phyloP scores from a whole-genome alignment of 2,888 invertebrate species.

The Sthenelais limicola region DNA sequence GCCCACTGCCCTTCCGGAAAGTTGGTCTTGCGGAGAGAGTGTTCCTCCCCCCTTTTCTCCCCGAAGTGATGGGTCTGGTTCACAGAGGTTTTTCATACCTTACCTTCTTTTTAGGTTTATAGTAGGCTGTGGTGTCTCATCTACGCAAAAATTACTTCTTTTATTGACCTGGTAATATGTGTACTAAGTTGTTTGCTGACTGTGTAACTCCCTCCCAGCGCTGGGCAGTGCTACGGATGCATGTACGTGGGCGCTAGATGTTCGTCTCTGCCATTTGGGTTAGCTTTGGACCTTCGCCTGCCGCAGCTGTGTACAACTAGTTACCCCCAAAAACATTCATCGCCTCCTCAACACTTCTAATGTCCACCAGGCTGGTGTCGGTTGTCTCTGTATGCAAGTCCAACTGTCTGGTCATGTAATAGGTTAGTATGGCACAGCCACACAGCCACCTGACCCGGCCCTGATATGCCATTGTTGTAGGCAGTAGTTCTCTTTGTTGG shows the following conservation, averaged over 20 bases:
- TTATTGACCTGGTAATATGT: conserved; percentile 15
- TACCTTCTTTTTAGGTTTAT: conserved; percentile 32
- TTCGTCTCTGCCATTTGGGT: conserved; percentile 22
- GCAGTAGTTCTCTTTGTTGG: conserved; percentile 38
- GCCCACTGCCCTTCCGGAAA: neutral
- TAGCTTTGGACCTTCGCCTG: conserved; percentile 1
- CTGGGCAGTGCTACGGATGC: conserved; percentile 36
- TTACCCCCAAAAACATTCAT: neutral
- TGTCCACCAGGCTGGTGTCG: conserved; percentile 10
- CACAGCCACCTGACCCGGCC: conserved; percentile 13
- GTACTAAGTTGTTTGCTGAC: conserved; percentile 35
- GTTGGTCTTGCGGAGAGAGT: conserved; percentile 30
- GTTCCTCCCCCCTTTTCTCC: neutral
- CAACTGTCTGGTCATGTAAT: conserved; percentile 28
- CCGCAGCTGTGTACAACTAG: neutral
- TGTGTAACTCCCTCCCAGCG: conserved; percentile 32
- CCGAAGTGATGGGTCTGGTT: conserved; percentile 21
- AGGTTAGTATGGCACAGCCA: conserved; percentile 31
- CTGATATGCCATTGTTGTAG: conserved; percentile 26
- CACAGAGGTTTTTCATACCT: conserved; percentile 28
- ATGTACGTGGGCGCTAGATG: conserved; percentile 36
- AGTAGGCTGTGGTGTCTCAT: conserved; percentile 38
- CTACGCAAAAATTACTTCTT: conserved; percentile 7
- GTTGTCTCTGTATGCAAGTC: conserved; percentile 36
- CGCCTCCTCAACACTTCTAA: conserved; percentile 18